A percentile compares a stretch with the other conserved stretches of the same genome.
phyloP scores from a whole-genome alignment of 2,888 invertebrate species.

The Dryococelus australis region DNA sequence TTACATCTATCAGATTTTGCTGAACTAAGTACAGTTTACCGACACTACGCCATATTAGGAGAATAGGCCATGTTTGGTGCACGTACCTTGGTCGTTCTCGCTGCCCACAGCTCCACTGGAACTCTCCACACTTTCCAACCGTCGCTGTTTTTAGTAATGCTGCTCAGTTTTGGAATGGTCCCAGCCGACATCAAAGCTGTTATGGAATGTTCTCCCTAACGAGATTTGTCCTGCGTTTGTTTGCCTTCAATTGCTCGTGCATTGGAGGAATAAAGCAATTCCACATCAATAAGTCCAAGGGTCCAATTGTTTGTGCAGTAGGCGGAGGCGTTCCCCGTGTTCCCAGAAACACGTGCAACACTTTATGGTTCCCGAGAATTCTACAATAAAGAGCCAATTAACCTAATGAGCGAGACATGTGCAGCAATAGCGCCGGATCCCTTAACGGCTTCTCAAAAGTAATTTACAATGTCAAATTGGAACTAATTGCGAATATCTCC shows the following conservation, averaged over 20 bases:
- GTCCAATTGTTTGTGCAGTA: background rate
- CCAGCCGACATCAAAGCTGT: too few species aligned
- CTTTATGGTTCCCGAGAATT: constrained; percentile 1
- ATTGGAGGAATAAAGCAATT: background rate
- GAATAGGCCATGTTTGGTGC: too few species aligned
- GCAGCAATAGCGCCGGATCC: background rate
- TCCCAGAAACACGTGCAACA: background rate
- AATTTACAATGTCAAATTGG: constrained; percentile 16
- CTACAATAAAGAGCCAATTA: constrained; percentile 10
- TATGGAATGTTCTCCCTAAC: too few species aligned
- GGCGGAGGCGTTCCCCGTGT: background rate
- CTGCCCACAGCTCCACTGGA: too few species aligned
- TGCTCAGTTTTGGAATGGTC: too few species aligned
- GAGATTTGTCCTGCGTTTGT: too few species aligned
- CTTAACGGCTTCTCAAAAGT: background rate
- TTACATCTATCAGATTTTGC: too few species aligned
- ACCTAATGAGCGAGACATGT: background rate
- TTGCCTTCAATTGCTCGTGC: background rate
- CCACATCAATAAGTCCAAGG: background rate
- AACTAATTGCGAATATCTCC: constrained; percentile 16
- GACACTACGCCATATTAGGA: too few species aligned
- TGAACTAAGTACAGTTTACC: too few species aligned
- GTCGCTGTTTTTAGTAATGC: too few species aligned
- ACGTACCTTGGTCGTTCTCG: too few species aligned
- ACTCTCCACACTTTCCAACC: too few species aligned